phyloP scores from a whole-genome alignment of 1,140 invertebrate genomes.

The Conus ventricosus region DNA sequence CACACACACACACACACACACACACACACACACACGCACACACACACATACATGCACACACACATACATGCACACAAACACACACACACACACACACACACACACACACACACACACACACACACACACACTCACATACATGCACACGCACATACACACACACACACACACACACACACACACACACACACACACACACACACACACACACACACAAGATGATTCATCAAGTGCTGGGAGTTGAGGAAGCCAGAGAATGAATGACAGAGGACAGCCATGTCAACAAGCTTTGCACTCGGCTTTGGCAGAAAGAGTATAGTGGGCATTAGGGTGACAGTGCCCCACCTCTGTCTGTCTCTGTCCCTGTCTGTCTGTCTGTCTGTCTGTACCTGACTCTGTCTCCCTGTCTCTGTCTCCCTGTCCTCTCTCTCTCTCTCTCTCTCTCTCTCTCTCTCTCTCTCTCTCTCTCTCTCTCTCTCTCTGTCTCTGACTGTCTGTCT shows the following conservation, averaged over 20 bases:
- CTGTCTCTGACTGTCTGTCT: not conserved
- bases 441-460: not conserved
- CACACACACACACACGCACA: not conserved
- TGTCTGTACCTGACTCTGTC: not conserved
- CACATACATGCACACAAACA: not conserved
- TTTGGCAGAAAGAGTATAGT: too few species aligned
- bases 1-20: too few species aligned
- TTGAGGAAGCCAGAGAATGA: too few species aligned
- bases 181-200: constrained; percentile 22
- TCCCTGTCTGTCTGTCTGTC: not conserved
- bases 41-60: not conserved
- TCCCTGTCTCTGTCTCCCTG: not conserved
- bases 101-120: not conserved
- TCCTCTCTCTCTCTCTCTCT: not conserved
- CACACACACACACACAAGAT: constrained; percentile 21
- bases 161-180: constrained; percentile 13
- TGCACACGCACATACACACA: not conserved
- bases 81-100: not conserved
- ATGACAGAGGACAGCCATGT: too few species aligned
- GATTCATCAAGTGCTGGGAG: too few species aligned
- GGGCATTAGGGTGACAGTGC: too few species aligned
- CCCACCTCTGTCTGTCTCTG: too few species aligned
- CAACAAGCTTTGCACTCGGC: too few species aligned
- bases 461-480: not conserved
- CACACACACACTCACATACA: constrained; percentile 17